Conservation (phyloP, 2,113 vertebrate species). For the Struthio camelus region DNA sequence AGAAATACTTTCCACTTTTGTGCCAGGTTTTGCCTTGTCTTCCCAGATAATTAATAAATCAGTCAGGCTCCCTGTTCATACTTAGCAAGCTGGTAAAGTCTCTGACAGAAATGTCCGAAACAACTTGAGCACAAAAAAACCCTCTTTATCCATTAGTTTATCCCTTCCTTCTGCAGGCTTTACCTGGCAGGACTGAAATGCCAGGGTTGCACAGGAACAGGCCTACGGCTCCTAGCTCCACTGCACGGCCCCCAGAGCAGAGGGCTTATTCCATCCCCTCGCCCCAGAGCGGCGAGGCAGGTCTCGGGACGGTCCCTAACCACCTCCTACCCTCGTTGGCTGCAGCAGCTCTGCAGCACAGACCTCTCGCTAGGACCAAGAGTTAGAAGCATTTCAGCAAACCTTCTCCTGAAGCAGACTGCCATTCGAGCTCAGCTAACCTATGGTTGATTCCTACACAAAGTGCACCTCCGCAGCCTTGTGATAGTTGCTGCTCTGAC, state of each 20-base stretch:
- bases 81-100: neutral
- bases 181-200: accelerated
- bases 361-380: neutral
- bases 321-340: neutral
- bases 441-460: neutral
- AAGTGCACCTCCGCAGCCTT: neutral
- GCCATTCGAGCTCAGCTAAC: neutral
- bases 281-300: neutral
- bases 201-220: neutral
- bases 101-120: neutral
- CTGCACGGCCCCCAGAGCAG: neutral
- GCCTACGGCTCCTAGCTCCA: neutral
- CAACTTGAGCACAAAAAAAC: neutral
- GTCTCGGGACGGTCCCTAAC: neutral
- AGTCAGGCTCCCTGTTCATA: neutral
- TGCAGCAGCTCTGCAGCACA: neutral
- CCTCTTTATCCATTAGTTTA: neutral
- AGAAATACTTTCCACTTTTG: conserved; percentile 26
- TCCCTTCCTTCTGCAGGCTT: neutral
- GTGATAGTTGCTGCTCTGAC: neutral
- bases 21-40: neutral
- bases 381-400: neutral
- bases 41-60: neutral
- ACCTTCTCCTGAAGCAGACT: neutral
- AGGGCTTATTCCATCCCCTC: neutral